phyloP scores from a whole-genome alignment of 2,888 invertebrate species.

The Diadegma fenestrale region DNA sequence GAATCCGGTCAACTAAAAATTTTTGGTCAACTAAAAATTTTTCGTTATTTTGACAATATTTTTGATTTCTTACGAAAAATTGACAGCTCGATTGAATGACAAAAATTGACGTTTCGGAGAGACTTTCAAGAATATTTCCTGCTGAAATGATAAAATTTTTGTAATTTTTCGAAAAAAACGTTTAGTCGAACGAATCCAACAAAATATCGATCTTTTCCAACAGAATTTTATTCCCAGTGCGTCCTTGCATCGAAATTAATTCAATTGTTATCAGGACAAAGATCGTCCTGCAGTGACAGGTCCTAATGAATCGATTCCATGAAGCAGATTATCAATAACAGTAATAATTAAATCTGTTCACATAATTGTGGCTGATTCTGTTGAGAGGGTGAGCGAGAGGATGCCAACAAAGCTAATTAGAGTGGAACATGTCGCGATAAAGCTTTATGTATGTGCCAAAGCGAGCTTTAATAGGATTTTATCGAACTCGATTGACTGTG shows the following conservation, averaged over 20 bases:
- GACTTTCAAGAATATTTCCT: too few relatives aligned
- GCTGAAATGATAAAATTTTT: too few relatives aligned
- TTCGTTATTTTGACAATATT: too few relatives aligned
- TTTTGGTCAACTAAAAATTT: too few relatives aligned
- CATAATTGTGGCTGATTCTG: constrained; percentile 29
- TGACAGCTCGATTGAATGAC: too few relatives aligned
- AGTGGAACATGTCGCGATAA: constrained; percentile 57
- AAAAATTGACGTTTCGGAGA: too few relatives aligned
- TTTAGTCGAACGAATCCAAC: too few relatives aligned
- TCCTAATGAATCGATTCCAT: neutral
- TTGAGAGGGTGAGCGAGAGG: neutral
- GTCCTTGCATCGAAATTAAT: neutral
- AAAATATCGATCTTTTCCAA: too few relatives aligned
- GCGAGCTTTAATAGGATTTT: constrained; percentile 51
- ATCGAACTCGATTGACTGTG: constrained; percentile 62
- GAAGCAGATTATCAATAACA: neutral
- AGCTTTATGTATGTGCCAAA: constrained; percentile 39
- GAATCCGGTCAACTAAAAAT: too few relatives aligned
- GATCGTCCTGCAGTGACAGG: constrained; percentile 1
- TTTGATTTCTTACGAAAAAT: too few relatives aligned
- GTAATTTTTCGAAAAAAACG: too few relatives aligned
- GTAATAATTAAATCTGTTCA: constrained; percentile 37
- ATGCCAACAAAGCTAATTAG: constrained; percentile 54
- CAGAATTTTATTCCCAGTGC: too few relatives aligned
- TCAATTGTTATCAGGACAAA: neutral